Conservation (phyloP, 2,888 invertebrate genomes). For the Prosopocoilus inquinatus region DNA sequence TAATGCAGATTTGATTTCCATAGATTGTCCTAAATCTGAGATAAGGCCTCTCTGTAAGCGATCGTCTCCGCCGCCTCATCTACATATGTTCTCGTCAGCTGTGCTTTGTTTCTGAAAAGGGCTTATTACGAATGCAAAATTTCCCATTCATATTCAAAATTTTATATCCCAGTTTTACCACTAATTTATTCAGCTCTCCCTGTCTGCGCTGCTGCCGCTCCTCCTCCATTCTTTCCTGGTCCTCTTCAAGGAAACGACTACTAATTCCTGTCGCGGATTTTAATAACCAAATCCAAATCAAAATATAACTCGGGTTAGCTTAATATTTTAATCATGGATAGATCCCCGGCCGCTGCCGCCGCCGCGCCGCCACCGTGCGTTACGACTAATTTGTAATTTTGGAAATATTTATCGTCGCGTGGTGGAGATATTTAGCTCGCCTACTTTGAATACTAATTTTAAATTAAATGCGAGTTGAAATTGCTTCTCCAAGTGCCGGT, state of each 20-base stretch:
- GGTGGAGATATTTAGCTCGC: too few species aligned
- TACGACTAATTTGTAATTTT: too few species aligned
- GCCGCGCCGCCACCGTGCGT: too few species aligned
- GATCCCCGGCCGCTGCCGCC: not conserved
- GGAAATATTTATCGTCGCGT: too few species aligned
- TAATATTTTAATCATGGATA: conserved; percentile 1
- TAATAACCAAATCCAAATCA: conserved; percentile 30
- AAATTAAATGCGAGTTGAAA: too few species aligned
- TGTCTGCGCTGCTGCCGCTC: conserved; percentile 52
- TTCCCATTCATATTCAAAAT: conserved; percentile 88
- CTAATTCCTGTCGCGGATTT: conserved; percentile 31
- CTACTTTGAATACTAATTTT: too few species aligned
- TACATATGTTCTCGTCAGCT: conserved; percentile 62
- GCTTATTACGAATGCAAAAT: conserved; percentile 84
- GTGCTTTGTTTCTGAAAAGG: conserved; percentile 61
- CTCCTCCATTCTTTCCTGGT: conserved; percentile 22
- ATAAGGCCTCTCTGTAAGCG: conserved; percentile 37
- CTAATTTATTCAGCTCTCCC: conserved; percentile 71
- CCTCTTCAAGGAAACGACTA: conserved; percentile 33
- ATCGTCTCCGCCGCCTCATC: conserved; percentile 55
- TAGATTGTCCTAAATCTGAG: conserved; percentile 16
- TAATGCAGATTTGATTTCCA: conserved; percentile 20
- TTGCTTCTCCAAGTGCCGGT: too few species aligned
- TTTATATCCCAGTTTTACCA: conserved; percentile 77
- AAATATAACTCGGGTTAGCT: not conserved